Evolutionary conservation across 2,113 vertebrate species (phyloP).

Genomic region (Mustelus asterias): DNA sequence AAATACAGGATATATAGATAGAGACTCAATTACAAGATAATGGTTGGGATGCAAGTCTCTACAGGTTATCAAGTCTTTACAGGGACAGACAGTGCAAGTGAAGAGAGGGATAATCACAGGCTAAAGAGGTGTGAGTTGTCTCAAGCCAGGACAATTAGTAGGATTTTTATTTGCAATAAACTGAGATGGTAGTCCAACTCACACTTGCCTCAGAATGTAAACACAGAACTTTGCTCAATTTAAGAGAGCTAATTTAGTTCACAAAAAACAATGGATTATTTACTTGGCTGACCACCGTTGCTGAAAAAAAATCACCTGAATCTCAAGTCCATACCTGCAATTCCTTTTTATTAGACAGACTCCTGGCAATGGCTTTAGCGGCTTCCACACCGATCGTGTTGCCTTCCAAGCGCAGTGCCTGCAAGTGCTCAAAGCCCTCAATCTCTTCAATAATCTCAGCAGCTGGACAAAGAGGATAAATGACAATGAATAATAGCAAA

Average conservation of each 20-base stretch:
- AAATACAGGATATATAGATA: too few species aligned
- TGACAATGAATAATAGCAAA: not conserved
- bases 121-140: too few species aligned
- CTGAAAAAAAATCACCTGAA: not conserved
- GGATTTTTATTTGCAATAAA: not conserved
- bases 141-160: too few species aligned
- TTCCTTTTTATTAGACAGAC: conserved; percentile 77
- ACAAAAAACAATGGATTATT: not conserved
- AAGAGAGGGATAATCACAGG: too few species aligned
- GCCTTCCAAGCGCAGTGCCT: conserved; percentile 83
- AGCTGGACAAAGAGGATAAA: conserved; percentile 53
- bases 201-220: not conserved
- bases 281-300: not conserved
- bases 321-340: conserved; percentile 69
- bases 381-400: conserved; percentile 92
- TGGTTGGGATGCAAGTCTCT: too few species aligned
- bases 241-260: not conserved
- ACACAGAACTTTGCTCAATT: not conserved
- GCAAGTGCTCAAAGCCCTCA: conserved; percentile 71
- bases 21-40: too few species aligned
- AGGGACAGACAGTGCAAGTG: too few species aligned
- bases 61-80: too few species aligned
- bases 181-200: not conserved
- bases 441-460: conserved; percentile 83
- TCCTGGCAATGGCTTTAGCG: conserved; percentile 82